Conservation (phyloP, 2,113 vertebrate species). For the Galemys pyrenaicus region DNA sequence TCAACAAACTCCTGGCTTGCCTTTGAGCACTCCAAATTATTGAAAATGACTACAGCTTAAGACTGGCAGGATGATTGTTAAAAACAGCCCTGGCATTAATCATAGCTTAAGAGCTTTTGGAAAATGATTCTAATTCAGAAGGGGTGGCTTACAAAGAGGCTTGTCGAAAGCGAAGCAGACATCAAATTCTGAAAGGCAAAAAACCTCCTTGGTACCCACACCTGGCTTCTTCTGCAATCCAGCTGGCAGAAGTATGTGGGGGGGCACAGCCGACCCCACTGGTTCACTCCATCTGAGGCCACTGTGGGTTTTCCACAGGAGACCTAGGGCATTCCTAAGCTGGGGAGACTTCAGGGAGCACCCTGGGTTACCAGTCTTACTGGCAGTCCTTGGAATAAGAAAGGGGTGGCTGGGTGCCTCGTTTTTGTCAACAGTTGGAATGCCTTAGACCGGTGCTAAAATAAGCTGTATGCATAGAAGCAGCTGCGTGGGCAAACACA, state of each 20-base stretch:
- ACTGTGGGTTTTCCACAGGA: neutral
- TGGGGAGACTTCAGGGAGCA: neutral
- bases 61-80: constrained; percentile 75
- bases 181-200: constrained; percentile 33
- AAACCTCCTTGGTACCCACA: neutral
- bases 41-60: constrained; percentile 71
- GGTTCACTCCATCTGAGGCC: neutral
- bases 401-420: neutral
- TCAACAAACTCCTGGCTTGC: constrained; percentile 57
- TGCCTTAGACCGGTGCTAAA: constrained; percentile 56
- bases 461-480: constrained; percentile 62
- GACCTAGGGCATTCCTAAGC: neutral
- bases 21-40: constrained; percentile 66
- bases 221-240: constrained; percentile 53
- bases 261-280: neutral
- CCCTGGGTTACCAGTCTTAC: neutral
- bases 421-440: constrained; percentile 58
- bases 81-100: constrained; percentile 71
- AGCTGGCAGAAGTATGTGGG: constrained; percentile 47
- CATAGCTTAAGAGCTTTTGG: constrained; percentile 73
- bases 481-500: constrained; percentile 76
- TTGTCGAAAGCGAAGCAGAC: constrained; percentile 60
- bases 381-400: neutral
- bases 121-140: constrained; percentile 73
- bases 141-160: constrained; percentile 75